Conservation (phyloP, 1,140 invertebrate species). For the Andricus grossulariae region DNA sequence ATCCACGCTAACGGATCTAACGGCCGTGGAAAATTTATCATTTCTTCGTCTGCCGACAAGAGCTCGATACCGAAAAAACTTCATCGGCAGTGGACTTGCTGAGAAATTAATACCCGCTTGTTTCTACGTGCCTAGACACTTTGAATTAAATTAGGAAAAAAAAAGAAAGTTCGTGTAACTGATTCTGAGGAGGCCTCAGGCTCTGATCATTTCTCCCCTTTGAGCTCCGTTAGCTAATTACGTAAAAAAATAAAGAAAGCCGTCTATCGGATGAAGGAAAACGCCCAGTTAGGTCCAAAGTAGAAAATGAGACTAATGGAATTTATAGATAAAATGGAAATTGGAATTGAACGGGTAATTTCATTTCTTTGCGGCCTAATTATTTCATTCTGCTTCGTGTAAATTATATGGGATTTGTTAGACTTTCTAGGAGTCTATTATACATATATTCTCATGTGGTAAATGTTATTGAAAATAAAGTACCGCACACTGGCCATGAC, state of each 20-base stretch:
- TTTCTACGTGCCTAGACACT: neutral
- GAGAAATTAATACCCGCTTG: constrained; percentile 8
- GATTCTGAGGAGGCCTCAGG: neutral
- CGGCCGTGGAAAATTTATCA: constrained; percentile 9
- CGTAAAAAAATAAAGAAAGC: constrained; percentile 1
- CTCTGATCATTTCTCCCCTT: neutral
- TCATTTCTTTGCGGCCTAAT: neutral
- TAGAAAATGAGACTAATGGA: neutral
- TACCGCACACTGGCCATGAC: too few species aligned
- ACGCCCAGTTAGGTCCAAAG: neutral
- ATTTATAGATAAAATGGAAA: neutral
- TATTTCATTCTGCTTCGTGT: too few species aligned
- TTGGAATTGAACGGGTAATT: neutral
- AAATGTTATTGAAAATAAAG: too few species aligned
- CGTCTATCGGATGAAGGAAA: neutral
- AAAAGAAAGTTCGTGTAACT: constrained; percentile 4
- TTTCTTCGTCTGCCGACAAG: constrained; percentile 2
- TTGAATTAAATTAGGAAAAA: constrained; percentile 6
- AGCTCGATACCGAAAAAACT: neutral
- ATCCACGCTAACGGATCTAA: constrained; percentile 10
- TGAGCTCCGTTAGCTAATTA: constrained; percentile 7
- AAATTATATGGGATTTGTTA: too few species aligned
- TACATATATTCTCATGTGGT: too few species aligned
- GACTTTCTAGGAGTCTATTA: too few species aligned
- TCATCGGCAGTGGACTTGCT: neutral